Base-by-base conservation (phyloP, 2,888 invertebrate species). In the Pseudoips prasinana region DNA sequence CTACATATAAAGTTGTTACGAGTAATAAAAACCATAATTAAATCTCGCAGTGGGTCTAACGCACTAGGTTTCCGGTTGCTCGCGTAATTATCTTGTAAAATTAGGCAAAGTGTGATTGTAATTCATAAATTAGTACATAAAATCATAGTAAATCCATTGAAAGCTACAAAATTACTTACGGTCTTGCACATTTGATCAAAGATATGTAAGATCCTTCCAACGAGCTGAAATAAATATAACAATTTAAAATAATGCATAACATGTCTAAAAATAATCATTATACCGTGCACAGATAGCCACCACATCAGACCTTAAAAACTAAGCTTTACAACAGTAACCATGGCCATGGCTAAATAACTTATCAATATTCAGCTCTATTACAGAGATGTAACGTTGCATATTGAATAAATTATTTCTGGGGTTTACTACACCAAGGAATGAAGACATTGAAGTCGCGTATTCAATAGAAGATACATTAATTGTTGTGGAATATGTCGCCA, bases 141-240 rank as follows among this genome's bases (percentile, higher is more conserved):
- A n/a, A n/a, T n/a, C n/a, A n/a, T n/a, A n/a, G n/a, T n/a, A n/a
- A n/a, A n/a, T n/a, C n/a, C n/a, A n/a, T n/a, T n/a, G n/a, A n/a
- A n/a, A n/a, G n/a, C n/a, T 14, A 14, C 2, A 22, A 33, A 22
- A 11, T 14, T 64, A 89, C 90, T 90, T 76, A 91, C 91, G 88
- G 83, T 46, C 72, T 81, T 10, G 88, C 82, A 38, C 77, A 80
- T 62, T 80, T 83, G 33, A 88, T 72, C 73, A 88, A 71, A 1
- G 75, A 58, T 36, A 79, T 47, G 46, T 74, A 89, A 0, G 89
- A 84, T 8, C 70, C 64, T 56, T 87, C 87, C 56, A 88, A 40
- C 1, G 84, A 77, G 37, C 87, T 88, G 73, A 47, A 78, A 76
- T 33, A 18, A 10, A 34, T 51, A 38, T 42, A 35, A 7, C 22